Evolutionary conservation across 2,797 vertebrate species (phyloP).

Genomic region (Myotis vivesi): DNA sequence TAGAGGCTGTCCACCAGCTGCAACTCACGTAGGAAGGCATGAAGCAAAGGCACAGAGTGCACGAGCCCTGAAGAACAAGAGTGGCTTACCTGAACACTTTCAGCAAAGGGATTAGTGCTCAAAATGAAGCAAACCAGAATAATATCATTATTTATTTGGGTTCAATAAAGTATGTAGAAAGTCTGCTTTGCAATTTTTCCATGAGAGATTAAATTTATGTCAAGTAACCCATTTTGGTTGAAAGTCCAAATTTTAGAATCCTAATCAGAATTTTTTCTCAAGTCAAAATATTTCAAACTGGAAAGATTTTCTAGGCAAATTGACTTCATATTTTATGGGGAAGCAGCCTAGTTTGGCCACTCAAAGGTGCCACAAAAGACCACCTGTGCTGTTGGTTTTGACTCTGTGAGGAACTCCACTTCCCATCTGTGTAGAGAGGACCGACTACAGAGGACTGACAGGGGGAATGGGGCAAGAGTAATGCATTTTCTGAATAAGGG

Average conservation of each 20-base stretch:
- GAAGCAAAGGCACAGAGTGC: background rate
- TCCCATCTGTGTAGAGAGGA: accelerated
- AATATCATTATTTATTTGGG: background rate
- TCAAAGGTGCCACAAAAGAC: background rate
- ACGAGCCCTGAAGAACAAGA: no score
- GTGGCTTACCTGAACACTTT: no score
- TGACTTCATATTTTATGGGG: background rate
- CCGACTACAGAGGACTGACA: accelerated
- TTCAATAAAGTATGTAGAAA: background rate
- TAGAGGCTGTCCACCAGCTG: background rate
- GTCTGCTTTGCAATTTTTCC: background rate
- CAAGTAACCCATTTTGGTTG: background rate
- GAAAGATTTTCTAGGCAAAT: background rate
- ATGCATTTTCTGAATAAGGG: background rate
- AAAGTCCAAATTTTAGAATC: background rate
- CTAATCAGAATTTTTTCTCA: background rate
- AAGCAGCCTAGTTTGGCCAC: background rate
- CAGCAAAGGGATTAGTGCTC: accelerated
- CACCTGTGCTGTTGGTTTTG: accelerated
- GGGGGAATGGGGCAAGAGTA: background rate
- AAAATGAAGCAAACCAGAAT: background rate
- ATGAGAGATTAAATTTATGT: background rate
- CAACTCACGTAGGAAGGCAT: background rate
- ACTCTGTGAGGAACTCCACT: background rate
- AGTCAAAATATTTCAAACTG: background rate